Percentiles rank a stretch among this genome's conserved stretches.
Conservation (phyloP, 1,140 invertebrate genomes). For the Caenorhabditis elegans region DNA sequence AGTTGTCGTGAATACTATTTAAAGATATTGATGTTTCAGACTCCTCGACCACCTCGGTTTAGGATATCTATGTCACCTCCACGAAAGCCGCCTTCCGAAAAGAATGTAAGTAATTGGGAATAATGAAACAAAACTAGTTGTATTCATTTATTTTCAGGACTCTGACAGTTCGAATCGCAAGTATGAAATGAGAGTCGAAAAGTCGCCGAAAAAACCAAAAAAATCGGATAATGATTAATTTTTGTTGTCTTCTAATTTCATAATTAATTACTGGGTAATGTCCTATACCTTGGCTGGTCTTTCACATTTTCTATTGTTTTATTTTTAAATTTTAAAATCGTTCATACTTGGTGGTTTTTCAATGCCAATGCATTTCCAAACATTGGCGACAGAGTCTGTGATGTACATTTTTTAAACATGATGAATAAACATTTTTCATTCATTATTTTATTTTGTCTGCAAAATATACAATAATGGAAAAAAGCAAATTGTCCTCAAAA, state of each 20-base stretch:
- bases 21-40: not conserved
- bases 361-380: not conserved
- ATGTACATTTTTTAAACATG: not conserved
- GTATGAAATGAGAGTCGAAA: conserved; percentile 9
- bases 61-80: conserved; percentile 37
- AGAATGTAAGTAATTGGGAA: conserved; percentile 5
- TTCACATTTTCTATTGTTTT: not conserved
- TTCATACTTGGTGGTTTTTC: not conserved
- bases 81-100: conserved; percentile 3
- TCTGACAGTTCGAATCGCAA: conserved; percentile 1
- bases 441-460: too few relatives aligned
- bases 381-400: conserved; percentile 24
- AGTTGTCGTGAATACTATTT: not conserved
- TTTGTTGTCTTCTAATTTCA: not conserved
- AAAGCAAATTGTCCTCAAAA: too few relatives aligned
- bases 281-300: not conserved
- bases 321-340: not conserved
- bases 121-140: too few relatives aligned
- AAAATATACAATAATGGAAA: too few relatives aligned
- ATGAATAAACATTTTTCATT: not conserved
- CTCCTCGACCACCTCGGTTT: conserved; percentile 12
- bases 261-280: not conserved
- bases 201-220: not conserved
- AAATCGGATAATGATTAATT: not conserved
- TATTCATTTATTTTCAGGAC: conserved; percentile 5